These are phyloP conservation scores for Dipus sagitta DNA, from an alignment of 2,797 vertebrate genomes.

Conservation along the genomic window DNA sequence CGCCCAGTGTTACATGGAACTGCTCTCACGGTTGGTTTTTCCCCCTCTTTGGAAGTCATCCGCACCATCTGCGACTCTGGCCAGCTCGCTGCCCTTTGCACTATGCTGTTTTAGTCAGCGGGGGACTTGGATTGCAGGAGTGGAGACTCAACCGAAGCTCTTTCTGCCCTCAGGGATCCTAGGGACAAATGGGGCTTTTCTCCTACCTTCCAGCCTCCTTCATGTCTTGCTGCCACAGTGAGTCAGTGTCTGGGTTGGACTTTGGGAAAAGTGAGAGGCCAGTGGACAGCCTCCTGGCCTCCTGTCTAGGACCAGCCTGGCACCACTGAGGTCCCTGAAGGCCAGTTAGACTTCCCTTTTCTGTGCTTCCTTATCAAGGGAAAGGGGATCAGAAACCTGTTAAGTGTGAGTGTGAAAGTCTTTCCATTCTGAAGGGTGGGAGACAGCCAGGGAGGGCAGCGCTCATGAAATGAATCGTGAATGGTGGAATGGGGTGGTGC, in stretches of 20 bases:
- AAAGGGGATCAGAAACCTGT: constrained; percentile 20
- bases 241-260: neutral
- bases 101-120: neutral
- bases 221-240: neutral
- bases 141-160: neutral
- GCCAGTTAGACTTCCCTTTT: constrained; percentile 36
- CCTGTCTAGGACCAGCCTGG: neutral
- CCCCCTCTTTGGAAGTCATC: neutral
- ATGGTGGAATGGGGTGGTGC: neutral
- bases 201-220: neutral
- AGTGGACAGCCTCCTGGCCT: too few relatives aligned
- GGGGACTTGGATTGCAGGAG: neutral
- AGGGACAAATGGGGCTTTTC: neutral
- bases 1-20: accelerated
- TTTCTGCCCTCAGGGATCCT: neutral
- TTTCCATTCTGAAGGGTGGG: constrained; percentile 30
- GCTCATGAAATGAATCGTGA: constrained; percentile 1
- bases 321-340: neutral
- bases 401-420: neutral
- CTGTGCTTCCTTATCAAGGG: constrained; percentile 41
- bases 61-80: neutral
- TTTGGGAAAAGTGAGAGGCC: neutral
- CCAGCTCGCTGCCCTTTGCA: neutral
- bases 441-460: neutral
- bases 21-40: neutral